phyloP scores from a whole-genome alignment of 2,797 vertebrate species.

The Moxostoma hubbsi region DNA sequence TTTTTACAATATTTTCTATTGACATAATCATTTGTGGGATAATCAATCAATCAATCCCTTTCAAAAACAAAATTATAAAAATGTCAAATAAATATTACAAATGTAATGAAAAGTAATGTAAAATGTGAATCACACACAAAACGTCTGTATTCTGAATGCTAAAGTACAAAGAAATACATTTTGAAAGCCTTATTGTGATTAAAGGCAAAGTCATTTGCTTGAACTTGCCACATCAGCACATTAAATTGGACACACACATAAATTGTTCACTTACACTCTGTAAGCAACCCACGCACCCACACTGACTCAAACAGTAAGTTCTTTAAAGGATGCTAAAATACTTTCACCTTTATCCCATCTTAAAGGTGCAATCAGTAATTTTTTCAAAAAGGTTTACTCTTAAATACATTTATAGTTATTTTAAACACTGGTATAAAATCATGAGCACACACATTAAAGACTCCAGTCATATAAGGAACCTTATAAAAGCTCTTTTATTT shows the following conservation, averaged over 20 bases:
- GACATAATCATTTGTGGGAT: constrained; percentile 1
- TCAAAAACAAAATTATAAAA: too few species aligned
- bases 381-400: too few species aligned
- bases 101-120: background rate
- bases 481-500: too few species aligned
- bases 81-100: background rate
- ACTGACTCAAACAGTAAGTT: background rate
- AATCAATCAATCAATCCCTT: background rate
- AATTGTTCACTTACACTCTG: background rate
- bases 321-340: too few species aligned
- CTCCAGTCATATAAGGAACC: too few species aligned
- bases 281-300: constrained; percentile 24
- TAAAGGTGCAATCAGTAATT: too few species aligned
- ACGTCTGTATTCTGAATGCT: background rate
- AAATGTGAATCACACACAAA: background rate
- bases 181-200: constrained; percentile 19
- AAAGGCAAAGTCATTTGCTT: constrained; percentile 5
- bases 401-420: too few species aligned
- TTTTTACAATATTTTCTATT: constrained; percentile 1
- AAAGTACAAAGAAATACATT: background rate
- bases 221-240: constrained; percentile 25
- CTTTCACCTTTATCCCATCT: too few species aligned
- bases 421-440: too few species aligned
- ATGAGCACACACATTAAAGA: too few species aligned
- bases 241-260: constrained; percentile 30